Evolutionary conservation across 2,797 vertebrate species (phyloP).

Genomic region (Paramormyrops hopkinsi): DNA sequence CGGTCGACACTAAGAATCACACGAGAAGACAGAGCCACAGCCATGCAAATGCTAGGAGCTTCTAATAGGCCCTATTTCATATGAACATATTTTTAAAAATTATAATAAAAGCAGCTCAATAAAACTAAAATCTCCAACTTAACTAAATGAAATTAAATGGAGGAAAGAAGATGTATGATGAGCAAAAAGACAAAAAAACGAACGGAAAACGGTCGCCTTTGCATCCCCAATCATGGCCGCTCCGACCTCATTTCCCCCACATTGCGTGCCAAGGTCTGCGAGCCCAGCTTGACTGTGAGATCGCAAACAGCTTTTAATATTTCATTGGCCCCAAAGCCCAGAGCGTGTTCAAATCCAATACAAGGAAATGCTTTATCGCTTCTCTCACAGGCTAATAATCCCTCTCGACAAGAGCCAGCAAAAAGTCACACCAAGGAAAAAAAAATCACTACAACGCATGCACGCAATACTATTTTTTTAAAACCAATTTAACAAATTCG

Average conservation of each 20-base stretch:
- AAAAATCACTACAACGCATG: not conserved
- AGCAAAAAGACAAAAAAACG: not conserved
- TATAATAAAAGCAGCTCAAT: not conserved
- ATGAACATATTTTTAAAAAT: not conserved
- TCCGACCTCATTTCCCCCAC: constrained; percentile 44
- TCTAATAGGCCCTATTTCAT: not conserved
- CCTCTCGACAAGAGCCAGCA: constrained; percentile 46
- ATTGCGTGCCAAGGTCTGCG: constrained; percentile 61
- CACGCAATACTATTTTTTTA: not conserved
- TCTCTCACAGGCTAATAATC: constrained; percentile 65
- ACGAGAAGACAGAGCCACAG: not conserved
- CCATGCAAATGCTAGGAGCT: not conserved
- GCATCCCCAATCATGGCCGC: constrained; percentile 36
- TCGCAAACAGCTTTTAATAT: constrained; percentile 77
- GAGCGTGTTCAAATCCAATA: constrained; percentile 66
- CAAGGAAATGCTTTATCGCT: constrained; percentile 68
- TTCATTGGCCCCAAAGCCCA: constrained; percentile 68
- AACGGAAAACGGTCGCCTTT: constrained; percentile 23
- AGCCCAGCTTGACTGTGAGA: constrained; percentile 62
- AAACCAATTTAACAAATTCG: not conserved
- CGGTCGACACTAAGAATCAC: not conserved
- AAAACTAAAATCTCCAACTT: not conserved
- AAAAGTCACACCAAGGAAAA: constrained; percentile 45
- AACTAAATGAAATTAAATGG: not conserved
- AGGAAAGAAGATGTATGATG: not conserved